Base-by-base conservation (phyloP, 2,888 invertebrate species). In the Nephrotoma guestfalica region DNA sequence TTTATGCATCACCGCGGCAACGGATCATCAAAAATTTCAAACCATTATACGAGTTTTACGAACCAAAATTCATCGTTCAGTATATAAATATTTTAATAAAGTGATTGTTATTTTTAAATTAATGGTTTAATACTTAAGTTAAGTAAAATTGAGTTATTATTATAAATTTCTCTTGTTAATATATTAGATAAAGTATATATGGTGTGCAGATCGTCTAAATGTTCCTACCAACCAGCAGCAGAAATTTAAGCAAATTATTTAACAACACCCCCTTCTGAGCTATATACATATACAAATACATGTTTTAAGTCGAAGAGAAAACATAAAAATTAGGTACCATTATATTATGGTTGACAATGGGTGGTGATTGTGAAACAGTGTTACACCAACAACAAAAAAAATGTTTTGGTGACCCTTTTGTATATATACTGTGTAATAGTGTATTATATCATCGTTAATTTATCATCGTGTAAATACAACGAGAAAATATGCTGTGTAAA, bases 191-290 rank as follows among this genome's bases (percentile, higher is more conserved):
- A 47, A 47, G 9, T 57, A 15, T 57, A 15, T 57, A 71, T 71
- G 30, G 4, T 71, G 18, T 71, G 71, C 11, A 43, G 6, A 43
- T 15, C 6, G 15, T 51, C 15, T 18, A 57, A 5, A 5, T 57
- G 30, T 30, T 18, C 18, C 57, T 30, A 71, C 71, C 42, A 18
- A 43, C 42, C 85, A 85, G 43, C 43, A 43, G 42, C 18, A 42
- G 9, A 85, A 18, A 43, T 42, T 85, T 85, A 42, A 85, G 43
- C 85, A 85, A 85, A 85, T 85, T 85, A 85, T 85, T 85, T 85
- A 85, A 85, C 43, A 43, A 85, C 85, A 85, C 85, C 85, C 85
- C 85, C 85, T 85, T 85, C 43, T 42, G 18, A 15, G 85, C 7
- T 42, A 5, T 85, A 15, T 41, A 42, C 11, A 42, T 41, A 84